Percentiles rank a stretch among this genome's conserved stretches.
phyloP scores from a whole-genome alignment of 2,113 vertebrate species.

The Haemorhous mexicanus region DNA sequence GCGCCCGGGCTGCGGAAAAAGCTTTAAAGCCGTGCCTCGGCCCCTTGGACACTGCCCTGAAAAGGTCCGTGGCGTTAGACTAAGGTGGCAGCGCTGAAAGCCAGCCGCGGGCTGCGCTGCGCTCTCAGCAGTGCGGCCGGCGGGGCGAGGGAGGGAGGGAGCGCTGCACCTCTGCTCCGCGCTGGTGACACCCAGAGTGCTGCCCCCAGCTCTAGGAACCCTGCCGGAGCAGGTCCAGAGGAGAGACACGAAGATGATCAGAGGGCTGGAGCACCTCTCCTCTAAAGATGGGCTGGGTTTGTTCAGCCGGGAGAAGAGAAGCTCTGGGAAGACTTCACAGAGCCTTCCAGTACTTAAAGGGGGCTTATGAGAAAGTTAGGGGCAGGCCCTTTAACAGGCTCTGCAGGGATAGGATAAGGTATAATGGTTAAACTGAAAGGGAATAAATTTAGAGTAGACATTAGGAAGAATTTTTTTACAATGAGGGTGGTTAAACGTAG shows the following conservation, averaged over 20 bases:
- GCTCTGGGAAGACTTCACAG: not conserved
- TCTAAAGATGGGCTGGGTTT: not conserved
- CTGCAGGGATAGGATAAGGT: not conserved
- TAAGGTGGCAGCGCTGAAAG: accelerated
- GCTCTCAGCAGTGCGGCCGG: accelerated
- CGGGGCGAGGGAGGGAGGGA: not conserved
- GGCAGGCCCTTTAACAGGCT: not conserved
- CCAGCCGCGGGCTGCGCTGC: not conserved
- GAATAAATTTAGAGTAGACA: not conserved
- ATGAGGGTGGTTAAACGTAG: not conserved
- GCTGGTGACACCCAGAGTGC: not conserved
- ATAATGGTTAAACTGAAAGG: not conserved
- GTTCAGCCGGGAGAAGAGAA: not conserved
- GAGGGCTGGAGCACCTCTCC: not conserved
- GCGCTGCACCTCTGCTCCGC: too few relatives aligned
- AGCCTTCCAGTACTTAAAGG: not conserved
- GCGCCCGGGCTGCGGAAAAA: not conserved
- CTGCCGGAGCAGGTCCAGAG: not conserved
- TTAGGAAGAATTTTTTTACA: not conserved
- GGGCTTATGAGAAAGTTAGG: not conserved
- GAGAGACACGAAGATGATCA: not conserved
- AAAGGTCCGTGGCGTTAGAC: accelerated
- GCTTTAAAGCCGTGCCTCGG: not conserved
- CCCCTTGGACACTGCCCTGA: not conserved
- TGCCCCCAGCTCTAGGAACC: not conserved